Evolutionary conservation across 2,797 vertebrate genomes (phyloP), one percentile per base, ranked within the genome.

Genomic region (Sebastes nivosus): DNA sequence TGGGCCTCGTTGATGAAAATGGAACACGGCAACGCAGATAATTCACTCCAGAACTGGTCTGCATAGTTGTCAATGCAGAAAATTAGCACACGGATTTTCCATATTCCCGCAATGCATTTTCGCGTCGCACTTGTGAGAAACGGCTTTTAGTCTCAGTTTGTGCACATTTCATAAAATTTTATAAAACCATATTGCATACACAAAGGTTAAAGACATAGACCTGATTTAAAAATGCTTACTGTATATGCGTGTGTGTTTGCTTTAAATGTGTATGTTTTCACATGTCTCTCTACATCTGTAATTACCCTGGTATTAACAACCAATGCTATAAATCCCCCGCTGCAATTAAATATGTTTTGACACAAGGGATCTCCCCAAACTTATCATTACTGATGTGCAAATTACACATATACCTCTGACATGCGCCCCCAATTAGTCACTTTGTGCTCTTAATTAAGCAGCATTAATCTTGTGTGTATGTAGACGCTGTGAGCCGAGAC

Each of bases 381-480:
- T 77, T 93, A 88, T 92, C 87, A 90, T 89, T 79, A 90, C 77
- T 82, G 84, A 83, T 90, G 83, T 82, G 78, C 82, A 93, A 90
- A 93, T 92, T 85, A 87, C 75, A 90, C 86, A 89, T 72, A 90
- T 90, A 89, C 69, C 77, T 82, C 81, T 87, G 88, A 94, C 87
- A 90, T 87, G 84, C 24, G 80, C 82, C 79, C 86, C 75, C 88
- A 89, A 92, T 92, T 92, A 90, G 87, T 90, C 91, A 90, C 89
- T 87, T 89, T 91, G 83, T 84, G 72, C 79, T 88, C 81, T 91
- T 91, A 92, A 92, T 93, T 90, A 93, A 90, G 86, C 75, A 65
- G 73, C 75, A 91, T 92, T 94, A 90, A 93, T 94, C 81, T 90
- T 89, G 82, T 83, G 83, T 74, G 66, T 76, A 77, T 68, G 82